Evolutionary conservation across 1,140 invertebrate species (phyloP).

Genomic region (Sipha flava): DNA sequence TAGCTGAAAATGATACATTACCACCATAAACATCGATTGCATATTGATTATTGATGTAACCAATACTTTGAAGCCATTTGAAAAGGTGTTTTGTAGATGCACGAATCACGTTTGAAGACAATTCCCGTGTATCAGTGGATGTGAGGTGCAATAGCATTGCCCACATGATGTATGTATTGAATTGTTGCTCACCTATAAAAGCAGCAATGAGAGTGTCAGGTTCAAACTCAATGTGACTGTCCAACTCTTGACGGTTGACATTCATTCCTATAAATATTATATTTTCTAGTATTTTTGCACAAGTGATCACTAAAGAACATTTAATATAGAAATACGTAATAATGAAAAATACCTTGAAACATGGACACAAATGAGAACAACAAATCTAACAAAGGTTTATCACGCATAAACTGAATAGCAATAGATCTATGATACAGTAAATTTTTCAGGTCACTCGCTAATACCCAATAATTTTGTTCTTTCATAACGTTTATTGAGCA

Average conservation of each 20-base stretch:
- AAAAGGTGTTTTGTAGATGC: conserved; percentile 66
- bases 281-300: background rate
- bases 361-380: conserved; percentile 90
- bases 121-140: conserved; percentile 43
- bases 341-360: conserved; percentile 71
- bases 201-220: conserved; percentile 94
- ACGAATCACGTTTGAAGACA: conserved; percentile 64
- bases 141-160: conserved; percentile 80
- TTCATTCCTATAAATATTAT: conserved; percentile 69
- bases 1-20: background rate
- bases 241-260: conserved; percentile 81
- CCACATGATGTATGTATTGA: conserved; percentile 95
- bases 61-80: conserved; percentile 76
- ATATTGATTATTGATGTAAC: conserved; percentile 47
- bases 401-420: conserved; percentile 78
- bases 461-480: conserved; percentile 95
- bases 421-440: conserved; percentile 88
- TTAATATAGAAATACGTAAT: no score
- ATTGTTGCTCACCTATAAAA: conserved; percentile 92
- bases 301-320: no score
- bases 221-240: conserved; percentile 89
- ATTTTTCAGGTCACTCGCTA: conserved; percentile 94
- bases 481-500: conserved; percentile 87
- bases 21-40: background rate
- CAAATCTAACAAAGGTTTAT: conserved; percentile 77